phyloP scores from a whole-genome alignment of 1,140 invertebrate genomes.

The Micrasema longulum region DNA sequence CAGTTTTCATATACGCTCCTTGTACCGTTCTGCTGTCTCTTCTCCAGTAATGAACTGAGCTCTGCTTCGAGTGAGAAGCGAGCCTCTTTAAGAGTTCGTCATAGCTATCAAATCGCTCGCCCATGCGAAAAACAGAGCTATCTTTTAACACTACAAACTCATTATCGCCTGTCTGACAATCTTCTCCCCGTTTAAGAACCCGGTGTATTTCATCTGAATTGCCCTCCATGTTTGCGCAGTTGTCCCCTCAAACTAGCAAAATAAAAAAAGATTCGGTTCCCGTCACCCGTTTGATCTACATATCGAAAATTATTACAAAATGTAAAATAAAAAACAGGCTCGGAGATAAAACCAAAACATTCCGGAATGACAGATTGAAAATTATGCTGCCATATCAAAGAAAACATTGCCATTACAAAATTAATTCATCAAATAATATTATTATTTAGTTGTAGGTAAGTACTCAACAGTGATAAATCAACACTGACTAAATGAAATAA shows the following conservation, averaged over 20 bases:
- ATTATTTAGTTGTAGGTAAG: too few relatives aligned
- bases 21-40: slow-evolving; percentile 65
- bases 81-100: slow-evolving; percentile 60
- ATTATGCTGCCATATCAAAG: too few relatives aligned
- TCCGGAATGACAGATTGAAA: too few relatives aligned
- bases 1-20: slow-evolving; percentile 66
- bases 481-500: too few relatives aligned
- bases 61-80: slow-evolving; percentile 61
- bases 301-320: not conserved
- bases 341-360: too few relatives aligned
- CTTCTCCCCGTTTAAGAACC: not conserved
- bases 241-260: not conserved
- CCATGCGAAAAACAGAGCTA: slow-evolving; percentile 56
- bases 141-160: slow-evolving; percentile 35
- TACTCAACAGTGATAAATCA: too few relatives aligned
- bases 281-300: slow-evolving; percentile 3
- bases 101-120: slow-evolving; percentile 64
- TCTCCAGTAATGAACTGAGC: slow-evolving; percentile 65
- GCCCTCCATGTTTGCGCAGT: not conserved
- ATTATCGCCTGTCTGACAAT: not conserved
- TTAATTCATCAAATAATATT: too few relatives aligned
- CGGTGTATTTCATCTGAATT: slow-evolving; percentile 16
- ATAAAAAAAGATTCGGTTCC: slow-evolving; percentile 7
- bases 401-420: too few relatives aligned
- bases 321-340: too few relatives aligned